These are phyloP conservation scores for Littorina saxatilis DNA, from an alignment of 1,140 invertebrate species.

Conservation along the genomic window DNA sequence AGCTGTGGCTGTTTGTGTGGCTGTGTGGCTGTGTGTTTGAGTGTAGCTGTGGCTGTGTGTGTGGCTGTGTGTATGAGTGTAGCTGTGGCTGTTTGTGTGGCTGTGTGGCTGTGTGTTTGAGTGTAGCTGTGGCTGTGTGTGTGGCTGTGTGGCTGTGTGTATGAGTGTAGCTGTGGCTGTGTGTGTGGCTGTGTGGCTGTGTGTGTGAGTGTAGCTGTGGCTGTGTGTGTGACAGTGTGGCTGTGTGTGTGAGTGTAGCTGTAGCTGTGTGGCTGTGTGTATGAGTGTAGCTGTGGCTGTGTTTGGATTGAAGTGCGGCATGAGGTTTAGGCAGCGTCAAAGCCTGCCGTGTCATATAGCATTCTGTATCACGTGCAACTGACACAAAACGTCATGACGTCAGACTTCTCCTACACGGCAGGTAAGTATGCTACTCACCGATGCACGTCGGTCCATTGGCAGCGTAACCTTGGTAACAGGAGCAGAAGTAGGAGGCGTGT, in stretches of 20 bases:
- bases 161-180: not conserved
- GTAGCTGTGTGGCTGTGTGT: not conserved
- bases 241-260: not conserved
- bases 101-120: too few relatives aligned
- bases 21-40: constrained; percentile 11
- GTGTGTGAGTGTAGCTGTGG: not conserved
- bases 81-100: not conserved
- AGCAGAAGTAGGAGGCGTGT: constrained; percentile 58
- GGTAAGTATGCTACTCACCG: constrained; percentile 31
- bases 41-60: constrained; percentile 23
- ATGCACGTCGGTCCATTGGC: constrained; percentile 25
- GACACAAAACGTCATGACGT: not conserved
- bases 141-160: constrained; percentile 17
- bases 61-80: not conserved
- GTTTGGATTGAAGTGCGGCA: not conserved
- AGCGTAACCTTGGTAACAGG: constrained; percentile 57
- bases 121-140: not conserved
- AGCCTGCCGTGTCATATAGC: not conserved
- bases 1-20: constrained; percentile 1
- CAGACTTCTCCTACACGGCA: not conserved
- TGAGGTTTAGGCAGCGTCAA: not conserved
- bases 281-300: not conserved
- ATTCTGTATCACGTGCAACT: not conserved
- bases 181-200: constrained; percentile 1
- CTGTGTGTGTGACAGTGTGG: not conserved